These are phyloP conservation scores for Rostratula benghalensis DNA, from an alignment of 2,113 vertebrate species.

Conservation along the genomic window DNA sequence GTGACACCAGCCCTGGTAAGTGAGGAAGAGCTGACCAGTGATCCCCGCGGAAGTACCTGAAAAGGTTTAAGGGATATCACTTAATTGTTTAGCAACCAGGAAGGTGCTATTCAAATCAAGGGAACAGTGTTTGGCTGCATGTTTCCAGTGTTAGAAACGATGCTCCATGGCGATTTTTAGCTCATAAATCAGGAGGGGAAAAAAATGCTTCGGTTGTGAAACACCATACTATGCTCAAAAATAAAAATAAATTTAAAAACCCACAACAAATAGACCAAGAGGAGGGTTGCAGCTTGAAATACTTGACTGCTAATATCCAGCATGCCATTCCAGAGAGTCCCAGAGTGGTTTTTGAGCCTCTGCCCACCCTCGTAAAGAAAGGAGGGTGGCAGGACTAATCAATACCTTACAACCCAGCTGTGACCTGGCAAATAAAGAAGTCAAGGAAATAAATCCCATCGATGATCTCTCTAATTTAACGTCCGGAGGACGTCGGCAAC, in stretches of 20 bases:
- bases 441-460: constrained; percentile 47
- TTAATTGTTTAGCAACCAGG: background rate
- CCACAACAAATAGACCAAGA: background rate
- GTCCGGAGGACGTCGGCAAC: constrained; percentile 18
- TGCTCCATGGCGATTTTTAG: background rate
- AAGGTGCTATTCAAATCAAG: background rate
- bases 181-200: background rate
- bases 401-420: constrained; percentile 59
- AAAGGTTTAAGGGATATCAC: background rate
- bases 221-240: background rate
- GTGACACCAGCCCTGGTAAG: background rate
- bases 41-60: background rate
- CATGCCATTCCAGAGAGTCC: constrained; percentile 67
- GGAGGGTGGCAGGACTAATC: constrained; percentile 42
- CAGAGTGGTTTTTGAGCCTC: constrained; percentile 54
- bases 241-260: background rate
- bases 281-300: constrained; percentile 25
- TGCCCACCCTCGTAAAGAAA: constrained; percentile 59
- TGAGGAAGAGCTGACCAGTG: background rate
- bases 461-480: constrained; percentile 31
- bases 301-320: constrained; percentile 58
- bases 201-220: background rate
- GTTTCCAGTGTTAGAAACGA: background rate
- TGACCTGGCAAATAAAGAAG: constrained; percentile 47
- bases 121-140: background rate